phyloP scores from a whole-genome alignment of 1,140 invertebrate species.

The Sycophaga agraensis region DNA sequence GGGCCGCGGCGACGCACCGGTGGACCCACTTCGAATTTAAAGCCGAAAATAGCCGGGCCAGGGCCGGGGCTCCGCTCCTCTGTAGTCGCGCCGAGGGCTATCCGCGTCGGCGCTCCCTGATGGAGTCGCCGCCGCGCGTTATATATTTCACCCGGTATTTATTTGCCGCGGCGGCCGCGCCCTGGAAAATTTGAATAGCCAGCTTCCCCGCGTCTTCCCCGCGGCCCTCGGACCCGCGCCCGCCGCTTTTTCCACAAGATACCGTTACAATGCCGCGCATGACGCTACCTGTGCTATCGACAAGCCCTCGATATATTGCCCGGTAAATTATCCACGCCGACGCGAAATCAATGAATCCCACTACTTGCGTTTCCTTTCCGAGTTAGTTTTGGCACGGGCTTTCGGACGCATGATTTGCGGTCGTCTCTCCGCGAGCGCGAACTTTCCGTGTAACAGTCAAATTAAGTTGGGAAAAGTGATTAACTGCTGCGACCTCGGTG shows the following conservation, averaged over 20 bases:
- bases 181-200: constrained; percentile 18
- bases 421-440: too few relatives aligned
- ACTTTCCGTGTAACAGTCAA: constrained; percentile 17
- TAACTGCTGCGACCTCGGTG: not conserved
- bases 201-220: not conserved
- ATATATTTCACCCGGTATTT: constrained; percentile 3
- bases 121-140: not conserved
- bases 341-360: constrained; percentile 49
- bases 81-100: too few relatives aligned
- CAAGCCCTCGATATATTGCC: constrained; percentile 45
- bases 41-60: constrained; percentile 36
- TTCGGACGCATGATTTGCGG: constrained; percentile 9
- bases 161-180: not conserved
- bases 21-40: constrained; percentile 42
- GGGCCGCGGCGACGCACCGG: constrained; percentile 7
- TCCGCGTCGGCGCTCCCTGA: not conserved
- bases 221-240: not conserved
- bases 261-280: constrained; percentile 45
- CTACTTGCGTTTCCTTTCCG: constrained; percentile 37
- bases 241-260: constrained; percentile 33
- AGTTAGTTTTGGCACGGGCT: constrained; percentile 34
- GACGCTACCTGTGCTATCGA: constrained; percentile 52
- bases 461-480: constrained; percentile 6
- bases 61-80: not conserved
- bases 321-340: constrained; percentile 47